phyloP scores from a whole-genome alignment of 2,888 invertebrate genomes.

The Apodemia duryi region DNA sequence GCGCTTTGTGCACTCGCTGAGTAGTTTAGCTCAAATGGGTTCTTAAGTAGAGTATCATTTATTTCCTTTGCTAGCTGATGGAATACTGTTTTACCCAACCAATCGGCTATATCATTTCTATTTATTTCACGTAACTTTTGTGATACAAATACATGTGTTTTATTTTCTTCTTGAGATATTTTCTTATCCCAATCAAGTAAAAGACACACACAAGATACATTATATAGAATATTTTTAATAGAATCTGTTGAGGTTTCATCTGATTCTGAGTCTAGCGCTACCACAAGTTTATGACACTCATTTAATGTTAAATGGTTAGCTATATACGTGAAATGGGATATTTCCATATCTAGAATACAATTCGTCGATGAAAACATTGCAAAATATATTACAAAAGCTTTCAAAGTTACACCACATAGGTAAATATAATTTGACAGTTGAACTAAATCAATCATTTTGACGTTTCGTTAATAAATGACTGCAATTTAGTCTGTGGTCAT shows the following conservation, averaged over 20 bases:
- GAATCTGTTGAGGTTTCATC: conserved; percentile 33
- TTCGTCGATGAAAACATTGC: conserved; percentile 21
- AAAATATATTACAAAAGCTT: conserved; percentile 8
- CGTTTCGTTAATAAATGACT: neutral
- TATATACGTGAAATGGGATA: conserved; percentile 60
- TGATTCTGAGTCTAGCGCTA: conserved; percentile 73
- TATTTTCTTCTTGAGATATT: conserved; percentile 59
- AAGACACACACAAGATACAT: conserved; percentile 75
- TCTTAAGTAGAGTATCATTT: conserved; percentile 44
- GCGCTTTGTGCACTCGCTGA: conserved; percentile 28
- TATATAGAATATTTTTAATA: conserved; percentile 66
- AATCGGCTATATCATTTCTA: conserved; percentile 77
- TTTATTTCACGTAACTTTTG: conserved; percentile 80
- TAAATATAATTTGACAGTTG: neutral
- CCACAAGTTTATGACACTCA: conserved; percentile 79
- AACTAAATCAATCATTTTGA: conserved; percentile 7
- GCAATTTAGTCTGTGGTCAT: neutral
- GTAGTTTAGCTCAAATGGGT: conserved; percentile 33
- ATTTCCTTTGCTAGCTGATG: conserved; percentile 73
- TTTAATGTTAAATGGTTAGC: conserved; percentile 74
- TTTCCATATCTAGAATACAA: conserved; percentile 51
- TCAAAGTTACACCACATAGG: neutral
- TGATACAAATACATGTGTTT: conserved; percentile 76
- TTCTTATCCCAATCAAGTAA: conserved; percentile 69
- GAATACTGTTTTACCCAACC: conserved; percentile 80